phyloP scores from a whole-genome alignment of 1,140 invertebrate species.

The Tenebrio molitor region DNA sequence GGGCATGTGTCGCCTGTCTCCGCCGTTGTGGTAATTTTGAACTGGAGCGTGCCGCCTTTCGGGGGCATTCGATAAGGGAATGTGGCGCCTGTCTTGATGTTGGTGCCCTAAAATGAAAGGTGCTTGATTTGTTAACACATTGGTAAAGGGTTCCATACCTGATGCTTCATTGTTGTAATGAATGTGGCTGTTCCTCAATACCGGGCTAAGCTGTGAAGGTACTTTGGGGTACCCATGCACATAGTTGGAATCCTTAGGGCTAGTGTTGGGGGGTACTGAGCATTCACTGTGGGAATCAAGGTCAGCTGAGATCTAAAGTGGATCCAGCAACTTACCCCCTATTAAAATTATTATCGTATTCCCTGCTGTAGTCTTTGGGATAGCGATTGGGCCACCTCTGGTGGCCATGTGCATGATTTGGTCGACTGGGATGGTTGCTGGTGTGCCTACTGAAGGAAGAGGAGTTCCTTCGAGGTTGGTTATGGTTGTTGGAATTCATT shows the following conservation, averaged over 20 bases:
- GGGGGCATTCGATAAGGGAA: slow-evolving; percentile 50
- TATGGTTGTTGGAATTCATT: slow-evolving; percentile 66
- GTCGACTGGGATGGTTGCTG: slow-evolving; percentile 60
- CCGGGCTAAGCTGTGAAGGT: slow-evolving; percentile 63
- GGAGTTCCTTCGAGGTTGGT: slow-evolving; percentile 64
- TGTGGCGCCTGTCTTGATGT: slow-evolving; percentile 57
- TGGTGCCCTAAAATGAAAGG: slow-evolving; percentile 48
- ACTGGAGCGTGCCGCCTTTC: slow-evolving; percentile 54
- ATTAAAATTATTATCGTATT: slow-evolving; percentile 64
- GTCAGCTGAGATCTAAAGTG: neutral
- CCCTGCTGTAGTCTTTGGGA: slow-evolving; percentile 64
- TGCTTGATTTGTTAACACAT: slow-evolving; percentile 8
- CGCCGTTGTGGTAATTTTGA: slow-evolving; percentile 54
- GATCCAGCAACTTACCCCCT: slow-evolving; percentile 60
- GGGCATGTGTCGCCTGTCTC: slow-evolving; percentile 59
- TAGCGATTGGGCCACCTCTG: slow-evolving; percentile 65
- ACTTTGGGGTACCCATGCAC: slow-evolving; percentile 63
- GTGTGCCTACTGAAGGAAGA: slow-evolving; percentile 64
- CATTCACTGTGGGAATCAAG: slow-evolving; percentile 61
- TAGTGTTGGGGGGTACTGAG: slow-evolving; percentile 60
- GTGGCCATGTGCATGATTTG: slow-evolving; percentile 62
- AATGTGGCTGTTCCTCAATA: slow-evolving; percentile 61
- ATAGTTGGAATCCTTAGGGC: slow-evolving; percentile 64
- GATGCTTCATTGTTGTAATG: slow-evolving; percentile 63
- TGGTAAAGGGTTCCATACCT: slow-evolving; percentile 52